Evolutionary conservation across 2,113 vertebrate genomes (phyloP).

Genomic region (Hystrix cristata): DNA sequence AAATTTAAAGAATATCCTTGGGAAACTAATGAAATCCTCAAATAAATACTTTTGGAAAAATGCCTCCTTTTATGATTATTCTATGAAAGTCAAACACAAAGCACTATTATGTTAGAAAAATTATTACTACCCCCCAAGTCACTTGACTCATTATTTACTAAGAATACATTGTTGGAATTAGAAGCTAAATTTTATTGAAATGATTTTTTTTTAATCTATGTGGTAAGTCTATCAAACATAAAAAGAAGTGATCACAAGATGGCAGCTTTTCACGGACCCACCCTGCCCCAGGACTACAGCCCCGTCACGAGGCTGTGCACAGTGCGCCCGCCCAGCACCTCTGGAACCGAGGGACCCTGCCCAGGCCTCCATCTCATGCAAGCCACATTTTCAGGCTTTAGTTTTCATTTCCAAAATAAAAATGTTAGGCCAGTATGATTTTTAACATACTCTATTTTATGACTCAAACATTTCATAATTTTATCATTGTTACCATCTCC

Average conservation of each 20-base stretch:
- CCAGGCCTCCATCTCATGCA: neutral
- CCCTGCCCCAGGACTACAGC: too few species aligned
- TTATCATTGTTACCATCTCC: neutral
- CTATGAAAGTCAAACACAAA: neutral
- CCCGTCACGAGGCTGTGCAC: neutral
- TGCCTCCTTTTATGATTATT: neutral
- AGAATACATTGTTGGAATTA: neutral
- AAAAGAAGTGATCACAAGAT: neutral
- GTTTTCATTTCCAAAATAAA: conserved; percentile 29
- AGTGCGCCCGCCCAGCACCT: neutral
- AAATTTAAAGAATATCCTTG: neutral
- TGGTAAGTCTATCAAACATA: neutral
- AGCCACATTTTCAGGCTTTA: neutral
- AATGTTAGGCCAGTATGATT: neutral
- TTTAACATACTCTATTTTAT: neutral
- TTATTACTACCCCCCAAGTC: neutral
- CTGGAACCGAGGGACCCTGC: neutral
- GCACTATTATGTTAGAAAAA: conserved; percentile 8
- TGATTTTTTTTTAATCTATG: neutral
- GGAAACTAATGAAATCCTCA: neutral
- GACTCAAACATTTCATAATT: neutral
- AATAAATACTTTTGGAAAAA: conserved; percentile 29
- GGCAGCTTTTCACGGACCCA: neutral
- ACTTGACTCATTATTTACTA: neutral
- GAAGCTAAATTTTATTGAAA: conserved; percentile 22